A percentile compares a stretch with the other conserved stretches of the same genome.
These are phyloP conservation scores for Coenonympha glycerion DNA, from an alignment of 2,888 invertebrate species.

Conservation along the genomic window DNA sequence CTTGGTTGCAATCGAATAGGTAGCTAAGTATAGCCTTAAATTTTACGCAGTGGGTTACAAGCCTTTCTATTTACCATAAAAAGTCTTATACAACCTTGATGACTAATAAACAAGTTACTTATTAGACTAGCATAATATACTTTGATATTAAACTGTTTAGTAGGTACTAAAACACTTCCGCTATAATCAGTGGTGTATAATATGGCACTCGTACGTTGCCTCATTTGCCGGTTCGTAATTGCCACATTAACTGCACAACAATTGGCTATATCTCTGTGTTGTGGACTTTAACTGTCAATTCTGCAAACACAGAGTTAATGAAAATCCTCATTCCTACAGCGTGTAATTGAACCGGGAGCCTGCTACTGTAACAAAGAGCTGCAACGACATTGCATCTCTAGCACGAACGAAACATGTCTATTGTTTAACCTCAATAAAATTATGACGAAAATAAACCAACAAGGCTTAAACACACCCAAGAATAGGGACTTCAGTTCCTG, in stretches of 20 bases:
- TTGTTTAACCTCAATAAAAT: no score
- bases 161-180: constrained; percentile 2
- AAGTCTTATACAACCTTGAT: neutral
- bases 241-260: constrained; percentile 12
- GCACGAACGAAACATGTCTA: no score
- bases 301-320: constrained; percentile 43
- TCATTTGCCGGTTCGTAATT: constrained; percentile 10
- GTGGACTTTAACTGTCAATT: constrained; percentile 18
- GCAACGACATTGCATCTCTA: constrained; percentile 52
- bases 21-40: neutral
- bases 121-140: neutral
- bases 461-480: no score
- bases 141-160: constrained; percentile 22
- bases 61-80: neutral
- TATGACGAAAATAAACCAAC: no score
- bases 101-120: neutral
- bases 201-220: constrained; percentile 6
- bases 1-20: neutral
- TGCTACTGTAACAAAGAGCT: constrained; percentile 43
- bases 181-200: constrained; percentile 4
- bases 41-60: neutral
- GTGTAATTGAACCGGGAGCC: constrained; percentile 53
- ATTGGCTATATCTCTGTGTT: constrained; percentile 17
- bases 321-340: constrained; percentile 49
- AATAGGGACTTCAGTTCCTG: no score